Evolutionary conservation across 2,797 vertebrate genomes (phyloP).

Genomic region (Coilia nasus): DNA sequence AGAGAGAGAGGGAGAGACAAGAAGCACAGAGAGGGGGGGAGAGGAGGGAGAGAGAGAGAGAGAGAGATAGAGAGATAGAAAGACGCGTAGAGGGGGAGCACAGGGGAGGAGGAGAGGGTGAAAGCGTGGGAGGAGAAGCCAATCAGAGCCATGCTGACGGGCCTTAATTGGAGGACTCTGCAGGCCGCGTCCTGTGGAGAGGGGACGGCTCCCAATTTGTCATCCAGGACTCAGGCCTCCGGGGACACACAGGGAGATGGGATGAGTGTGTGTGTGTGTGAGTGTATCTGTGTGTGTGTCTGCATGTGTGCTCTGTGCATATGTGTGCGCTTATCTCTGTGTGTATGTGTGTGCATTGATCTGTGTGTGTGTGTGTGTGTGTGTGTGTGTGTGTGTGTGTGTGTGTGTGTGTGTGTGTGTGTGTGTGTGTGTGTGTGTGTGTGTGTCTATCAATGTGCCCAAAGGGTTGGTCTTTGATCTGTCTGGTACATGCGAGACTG

Average conservation of each 20-base stretch:
- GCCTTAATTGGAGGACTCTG: conserved; percentile 31
- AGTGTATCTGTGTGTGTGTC: not conserved
- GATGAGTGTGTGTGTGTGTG: not conserved
- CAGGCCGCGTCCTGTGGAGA: conserved; percentile 24
- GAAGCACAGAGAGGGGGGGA: no score
- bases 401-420: no score
- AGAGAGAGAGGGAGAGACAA: not conserved
- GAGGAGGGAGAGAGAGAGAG: not conserved
- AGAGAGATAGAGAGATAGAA: not conserved
- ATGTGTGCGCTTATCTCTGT: not conserved
- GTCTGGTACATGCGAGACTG: conserved; percentile 1
- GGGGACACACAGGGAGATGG: conserved; percentile 6
- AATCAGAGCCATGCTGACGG: conserved; percentile 38
- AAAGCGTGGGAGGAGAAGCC: not conserved
- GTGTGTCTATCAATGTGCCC: conserved; percentile 1
- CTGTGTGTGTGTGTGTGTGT: not conserved
- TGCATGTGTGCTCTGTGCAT: no score
- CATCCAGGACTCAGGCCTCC: conserved; percentile 33
- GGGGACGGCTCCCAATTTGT: conserved; percentile 45
- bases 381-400: no score
- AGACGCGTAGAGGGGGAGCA: no score
- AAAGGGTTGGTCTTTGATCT: conserved; percentile 27
- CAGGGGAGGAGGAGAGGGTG: no score
- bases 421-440: not conserved
- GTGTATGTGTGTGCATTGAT: not conserved